Evolutionary conservation across 2,888 invertebrate species (phyloP).

Genomic region (Habroteleia sp.): DNA sequence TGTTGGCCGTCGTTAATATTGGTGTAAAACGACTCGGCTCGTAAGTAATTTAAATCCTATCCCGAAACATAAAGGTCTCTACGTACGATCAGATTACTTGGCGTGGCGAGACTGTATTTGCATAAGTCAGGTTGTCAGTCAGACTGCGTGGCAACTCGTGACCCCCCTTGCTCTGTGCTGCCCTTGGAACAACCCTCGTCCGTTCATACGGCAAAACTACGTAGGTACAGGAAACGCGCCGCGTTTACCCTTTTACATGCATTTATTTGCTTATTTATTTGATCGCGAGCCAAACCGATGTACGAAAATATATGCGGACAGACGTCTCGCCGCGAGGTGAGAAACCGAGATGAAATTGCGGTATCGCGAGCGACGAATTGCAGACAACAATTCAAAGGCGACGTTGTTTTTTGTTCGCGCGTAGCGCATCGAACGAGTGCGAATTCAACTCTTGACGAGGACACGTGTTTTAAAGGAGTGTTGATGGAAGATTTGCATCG

Average conservation of each 20-base stretch:
- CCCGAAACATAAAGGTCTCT: constrained; percentile 71
- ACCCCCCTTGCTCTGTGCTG: constrained; percentile 69
- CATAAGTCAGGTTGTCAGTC: constrained; percentile 81
- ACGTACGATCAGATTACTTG: constrained; percentile 64
- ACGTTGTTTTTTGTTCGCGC: constrained; percentile 16
- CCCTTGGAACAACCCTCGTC: constrained; percentile 62
- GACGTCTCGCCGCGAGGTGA: constrained; percentile 57
- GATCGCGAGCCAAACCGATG: constrained; percentile 21
- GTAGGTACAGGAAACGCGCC: constrained; percentile 49
- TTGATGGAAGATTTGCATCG: constrained; percentile 32
- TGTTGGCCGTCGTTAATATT: constrained; percentile 67
- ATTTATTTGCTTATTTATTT: constrained; percentile 64
- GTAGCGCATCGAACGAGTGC: constrained; percentile 22
- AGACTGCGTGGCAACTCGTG: constrained; percentile 79
- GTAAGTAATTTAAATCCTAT: constrained; percentile 76
- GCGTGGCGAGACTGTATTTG: constrained; percentile 74
- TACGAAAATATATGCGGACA: constrained; percentile 29
- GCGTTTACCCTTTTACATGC: constrained; percentile 61
- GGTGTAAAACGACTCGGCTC: constrained; percentile 72
- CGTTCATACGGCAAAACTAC: constrained; percentile 24
- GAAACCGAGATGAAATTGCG: constrained; percentile 58
- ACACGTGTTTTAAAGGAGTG: constrained; percentile 10
- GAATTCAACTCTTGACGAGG: constrained; percentile 20
- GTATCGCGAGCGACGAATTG: constrained; percentile 34
- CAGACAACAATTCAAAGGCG: constrained; percentile 51